Evolutionary conservation across 2,113 vertebrate genomes (phyloP).

Genomic region (Sigmodon hispidus): DNA sequence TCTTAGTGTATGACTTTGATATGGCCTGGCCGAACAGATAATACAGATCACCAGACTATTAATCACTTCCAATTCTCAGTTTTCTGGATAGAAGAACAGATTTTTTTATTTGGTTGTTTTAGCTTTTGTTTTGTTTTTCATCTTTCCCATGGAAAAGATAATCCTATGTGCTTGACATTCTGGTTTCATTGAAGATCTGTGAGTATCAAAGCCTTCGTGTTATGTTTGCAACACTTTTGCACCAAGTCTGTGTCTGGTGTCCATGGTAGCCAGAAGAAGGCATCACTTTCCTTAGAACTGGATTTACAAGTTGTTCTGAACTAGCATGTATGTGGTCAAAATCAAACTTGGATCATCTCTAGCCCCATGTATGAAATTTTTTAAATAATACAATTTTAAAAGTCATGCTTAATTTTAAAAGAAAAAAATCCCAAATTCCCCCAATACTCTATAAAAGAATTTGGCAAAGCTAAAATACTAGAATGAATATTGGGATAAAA

Average conservation of each 20-base stretch:
- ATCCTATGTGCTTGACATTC: neutral
- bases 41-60: neutral
- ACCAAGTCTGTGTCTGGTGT: neutral
- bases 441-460: neutral
- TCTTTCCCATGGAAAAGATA: neutral
- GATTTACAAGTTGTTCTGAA: neutral
- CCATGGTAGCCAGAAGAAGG: too few species aligned
- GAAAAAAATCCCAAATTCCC: neutral
- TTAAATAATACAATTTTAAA: neutral
- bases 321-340: neutral
- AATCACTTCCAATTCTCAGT: neutral
- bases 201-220: neutral
- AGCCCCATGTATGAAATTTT: neutral
- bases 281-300: neutral
- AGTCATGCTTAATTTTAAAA: neutral
- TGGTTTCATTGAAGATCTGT: neutral
- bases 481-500: slow-evolving; percentile 1
- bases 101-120: neutral
- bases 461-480: neutral
- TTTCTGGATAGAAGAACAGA: neutral
- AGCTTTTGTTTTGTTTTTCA: neutral
- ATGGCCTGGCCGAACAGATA: neutral
- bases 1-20: neutral
- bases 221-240: too few species aligned
- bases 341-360: neutral